Conservation (phyloP, 1,140 invertebrate genomes). For the Drosophila seguyi region DNA sequence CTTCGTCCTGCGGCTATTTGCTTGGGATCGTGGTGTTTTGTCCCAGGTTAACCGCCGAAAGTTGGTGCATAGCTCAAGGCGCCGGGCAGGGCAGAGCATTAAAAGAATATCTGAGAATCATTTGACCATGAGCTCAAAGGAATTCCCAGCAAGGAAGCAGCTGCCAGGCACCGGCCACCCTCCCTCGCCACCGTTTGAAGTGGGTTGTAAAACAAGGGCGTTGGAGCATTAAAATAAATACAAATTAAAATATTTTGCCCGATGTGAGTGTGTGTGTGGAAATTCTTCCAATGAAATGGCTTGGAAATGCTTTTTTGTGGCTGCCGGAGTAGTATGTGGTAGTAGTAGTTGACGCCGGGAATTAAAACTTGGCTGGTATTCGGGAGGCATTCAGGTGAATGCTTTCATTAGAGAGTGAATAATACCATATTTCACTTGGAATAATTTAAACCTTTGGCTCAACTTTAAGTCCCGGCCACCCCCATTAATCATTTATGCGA, state of each 20-base stretch:
- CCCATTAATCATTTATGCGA: conserved; percentile 52
- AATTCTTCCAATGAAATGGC: conserved; percentile 74
- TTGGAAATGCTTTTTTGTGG: conserved; percentile 64
- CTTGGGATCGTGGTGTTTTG: conserved; percentile 53
- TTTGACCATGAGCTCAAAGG: conserved; percentile 79
- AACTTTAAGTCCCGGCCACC: conserved; percentile 15
- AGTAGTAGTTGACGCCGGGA: conserved; percentile 40
- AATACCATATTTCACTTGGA: conserved; percentile 4
- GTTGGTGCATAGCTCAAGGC: conserved; percentile 71
- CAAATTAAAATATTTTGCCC: conserved; percentile 76
- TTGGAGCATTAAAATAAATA: conserved; percentile 82
- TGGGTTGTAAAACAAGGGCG: conserved; percentile 61
- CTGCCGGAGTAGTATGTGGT: conserved; percentile 19
- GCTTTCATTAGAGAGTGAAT: conserved; percentile 28
- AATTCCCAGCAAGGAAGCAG: conserved; percentile 52
- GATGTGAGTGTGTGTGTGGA: conserved; percentile 22
- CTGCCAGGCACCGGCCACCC: neutral
- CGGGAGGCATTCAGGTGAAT: conserved; percentile 30
- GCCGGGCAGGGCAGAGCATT: conserved; percentile 48
- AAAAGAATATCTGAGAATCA: conserved; percentile 79
- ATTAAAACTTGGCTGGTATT: conserved; percentile 46
- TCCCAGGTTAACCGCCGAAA: conserved; percentile 69
- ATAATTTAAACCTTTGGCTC: neutral
- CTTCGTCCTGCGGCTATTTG: conserved; percentile 47
- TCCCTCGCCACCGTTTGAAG: conserved; percentile 41